Conservation (phyloP, 2,113 vertebrate species). For the Amphilophus citrinellus region DNA sequence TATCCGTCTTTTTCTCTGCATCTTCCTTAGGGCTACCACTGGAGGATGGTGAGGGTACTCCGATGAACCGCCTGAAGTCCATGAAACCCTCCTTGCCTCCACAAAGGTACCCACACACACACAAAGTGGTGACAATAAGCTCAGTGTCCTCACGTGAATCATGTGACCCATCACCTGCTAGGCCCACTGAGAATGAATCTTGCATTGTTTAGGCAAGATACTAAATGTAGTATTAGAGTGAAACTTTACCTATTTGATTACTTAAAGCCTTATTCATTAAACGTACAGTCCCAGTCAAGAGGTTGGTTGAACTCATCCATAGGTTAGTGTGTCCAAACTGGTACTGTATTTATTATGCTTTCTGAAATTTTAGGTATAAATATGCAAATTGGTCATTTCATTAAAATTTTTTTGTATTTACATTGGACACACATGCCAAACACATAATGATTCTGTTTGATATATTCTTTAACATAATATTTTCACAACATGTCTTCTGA, state of each 20-base stretch:
- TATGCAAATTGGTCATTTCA: background rate
- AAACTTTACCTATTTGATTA: background rate
- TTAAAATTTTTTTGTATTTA: background rate
- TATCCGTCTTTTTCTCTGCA: conserved; percentile 29
- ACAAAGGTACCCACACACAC: conserved; percentile 86
- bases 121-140: conserved; percentile 9
- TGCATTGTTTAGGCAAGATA: background rate
- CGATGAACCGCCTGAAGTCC: conserved; percentile 95
- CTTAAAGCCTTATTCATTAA: background rate
- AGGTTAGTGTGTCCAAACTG: no score
- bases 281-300: no score
- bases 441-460: background rate
- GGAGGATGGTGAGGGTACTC: conserved; percentile 76
- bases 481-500: background rate
- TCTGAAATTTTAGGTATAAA: background rate
- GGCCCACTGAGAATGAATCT: background rate
- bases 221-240: background rate
- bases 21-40: conserved; percentile 69
- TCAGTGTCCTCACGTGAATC: conserved; percentile 42
- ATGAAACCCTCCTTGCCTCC: conserved; percentile 94
- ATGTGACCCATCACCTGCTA: conserved; percentile 26
- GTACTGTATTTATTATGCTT: background rate
- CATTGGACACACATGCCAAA: no score
- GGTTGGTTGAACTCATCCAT: no score
- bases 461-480: background rate